Evolutionary conservation across 2,113 vertebrate species (phyloP), one percentile per base, ranked within the genome.

Genomic region (Corythornis cristatus): DNA sequence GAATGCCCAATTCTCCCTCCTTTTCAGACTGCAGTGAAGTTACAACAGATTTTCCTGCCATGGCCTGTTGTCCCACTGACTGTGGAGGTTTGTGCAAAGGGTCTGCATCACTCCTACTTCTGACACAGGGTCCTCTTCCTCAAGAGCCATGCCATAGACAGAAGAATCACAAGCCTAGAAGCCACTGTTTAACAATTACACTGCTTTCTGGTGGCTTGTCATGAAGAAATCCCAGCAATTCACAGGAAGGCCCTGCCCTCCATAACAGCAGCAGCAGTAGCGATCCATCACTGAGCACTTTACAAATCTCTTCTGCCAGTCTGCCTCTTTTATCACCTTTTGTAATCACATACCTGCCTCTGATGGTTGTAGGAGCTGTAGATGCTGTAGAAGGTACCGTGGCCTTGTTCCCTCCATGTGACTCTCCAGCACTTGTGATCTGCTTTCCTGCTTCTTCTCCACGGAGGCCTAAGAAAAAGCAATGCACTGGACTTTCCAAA

Each of bases 41-140:
- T 25, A 98, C 98, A 53, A 31, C 98, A 86, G 98, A 98, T 91
- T 97, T 99, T 61, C 70, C 97, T 98, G 98, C 20, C 98, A 97
- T 5, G 98, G 98, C 6, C 76, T 90, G 2, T 98, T 98, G 0
- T 98, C 98, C 19, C 98, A 98, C 80, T 91, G 98, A 7, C 76
- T 84, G 25, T 50, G 26, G 29, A 50, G 57, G 35, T 53, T 65
- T 86, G n/a, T 73, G 28, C 31, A 70, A 87, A 57, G 40, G 45
- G 42, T 48, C 37, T 4, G 4, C 12, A 17, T 67, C 35, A 29
- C 22, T 51, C 31, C 19, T 57, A 51, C 45, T 90, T 22, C 48
- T 23, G 42, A 48, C 25, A 57, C 19, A 76, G 40, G 7, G 6
- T 60, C 15, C n/a, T 45, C 20, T 72, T 92, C 68, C 77, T 89